Evolutionary conservation across 2,113 vertebrate genomes (phyloP), one percentile per base, ranked within the genome.

Genomic region (Fulmarus glacialis): DNA sequence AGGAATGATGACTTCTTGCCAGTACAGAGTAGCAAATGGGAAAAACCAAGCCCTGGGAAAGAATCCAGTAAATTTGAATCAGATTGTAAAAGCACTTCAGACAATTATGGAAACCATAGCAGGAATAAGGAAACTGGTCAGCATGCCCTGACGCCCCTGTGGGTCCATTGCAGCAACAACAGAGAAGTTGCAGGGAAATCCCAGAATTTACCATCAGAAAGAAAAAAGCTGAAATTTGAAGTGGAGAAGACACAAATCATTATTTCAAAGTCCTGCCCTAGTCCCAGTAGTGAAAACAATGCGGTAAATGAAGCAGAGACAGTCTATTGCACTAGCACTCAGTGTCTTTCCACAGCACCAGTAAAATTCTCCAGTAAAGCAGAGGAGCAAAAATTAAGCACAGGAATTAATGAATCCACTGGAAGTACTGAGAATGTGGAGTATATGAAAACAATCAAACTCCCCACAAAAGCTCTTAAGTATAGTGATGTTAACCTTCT

Each of bases 221-320:
- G 98, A 91, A 99, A 99, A 95, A 99, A 99, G 90, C 98, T 98
- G 63, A 99, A 98, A 96, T 99, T 99, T 9, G 98, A 98, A 32
- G 72, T 53, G 60, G 91, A 91, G 42, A 84, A 68, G 52, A 87
- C 19, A 55, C 90, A 93, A 62, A 89, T 60, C 17, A 11, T 72
- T 43, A n/a, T 40, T 36, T 52, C 70, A 4, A 80, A 80, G 67
- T 50, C 53, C 27, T 85, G 45, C 27, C 11, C 58, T 38, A 42
- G 56, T 32, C 43, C 70, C 36, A 45, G n/a, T 4, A 68, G 52
- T 21, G 74, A 86, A 79, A 72, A 8, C 47, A 74, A 26, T 8
- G 48, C n/a, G 47, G 62, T 4, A 58, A 52, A 38, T 26, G 90
- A 94, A 62, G 74, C 13, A 68, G 83, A 90, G 71, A 6, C 29